phyloP scores from a whole-genome alignment of 2,888 invertebrate genomes.

The Macroteleia sp. region DNA sequence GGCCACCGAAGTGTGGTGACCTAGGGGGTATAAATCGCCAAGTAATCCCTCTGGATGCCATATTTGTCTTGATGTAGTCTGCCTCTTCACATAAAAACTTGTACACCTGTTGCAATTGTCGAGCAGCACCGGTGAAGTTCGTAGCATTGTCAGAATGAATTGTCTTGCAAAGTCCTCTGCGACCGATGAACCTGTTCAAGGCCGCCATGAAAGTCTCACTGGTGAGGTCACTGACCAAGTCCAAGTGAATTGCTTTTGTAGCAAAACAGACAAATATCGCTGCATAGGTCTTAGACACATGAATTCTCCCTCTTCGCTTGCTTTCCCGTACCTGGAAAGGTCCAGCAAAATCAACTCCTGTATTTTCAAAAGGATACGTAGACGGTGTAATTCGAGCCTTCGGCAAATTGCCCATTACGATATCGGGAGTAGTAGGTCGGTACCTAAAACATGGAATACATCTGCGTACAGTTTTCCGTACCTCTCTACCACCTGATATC shows the following conservation, averaged over 20 bases:
- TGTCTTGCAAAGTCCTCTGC: conserved; percentile 40
- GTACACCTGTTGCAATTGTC: conserved; percentile 13
- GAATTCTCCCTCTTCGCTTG: conserved; percentile 30
- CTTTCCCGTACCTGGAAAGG: conserved; percentile 27
- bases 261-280: conserved; percentile 67
- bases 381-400: too few relatives aligned
- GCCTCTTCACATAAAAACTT: neutral
- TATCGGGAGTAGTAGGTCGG: too few relatives aligned
- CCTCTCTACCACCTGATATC: too few relatives aligned
- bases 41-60: neutral
- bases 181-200: conserved; percentile 25
- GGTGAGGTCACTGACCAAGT: conserved; percentile 47
- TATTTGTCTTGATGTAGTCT: neutral
- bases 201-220: conserved; percentile 40
- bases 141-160: conserved; percentile 58
- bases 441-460: too few relatives aligned
- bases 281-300: conserved; percentile 61
- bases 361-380: too few relatives aligned
- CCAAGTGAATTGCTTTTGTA: conserved; percentile 57
- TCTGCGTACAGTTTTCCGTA: too few relatives aligned
- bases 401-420: too few relatives aligned
- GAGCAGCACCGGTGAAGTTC: conserved; percentile 52
- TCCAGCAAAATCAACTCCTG: too few relatives aligned
- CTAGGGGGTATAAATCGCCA: conserved; percentile 42
- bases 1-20: conserved; percentile 56